Conservation (phyloP, 2,797 vertebrate species). For the Crenichthys baileyi region DNA sequence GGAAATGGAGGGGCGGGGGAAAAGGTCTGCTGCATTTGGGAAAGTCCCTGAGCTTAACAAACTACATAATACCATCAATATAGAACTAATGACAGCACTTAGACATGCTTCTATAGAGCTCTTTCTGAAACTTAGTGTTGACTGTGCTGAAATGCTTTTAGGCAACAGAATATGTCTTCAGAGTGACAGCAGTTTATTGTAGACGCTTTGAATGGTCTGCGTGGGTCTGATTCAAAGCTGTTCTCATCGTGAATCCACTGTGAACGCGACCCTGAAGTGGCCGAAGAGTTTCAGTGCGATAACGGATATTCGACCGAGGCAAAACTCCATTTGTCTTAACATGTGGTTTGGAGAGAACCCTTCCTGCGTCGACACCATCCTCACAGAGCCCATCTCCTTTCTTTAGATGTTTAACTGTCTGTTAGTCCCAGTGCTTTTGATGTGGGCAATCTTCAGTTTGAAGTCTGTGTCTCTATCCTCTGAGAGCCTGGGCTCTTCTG, state of each 20-base stretch:
- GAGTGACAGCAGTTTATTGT: slow-evolving; percentile 56
- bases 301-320: slow-evolving; percentile 41
- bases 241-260: slow-evolving; percentile 55
- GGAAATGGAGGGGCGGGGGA: slow-evolving; percentile 61
- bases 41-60: slow-evolving; percentile 70
- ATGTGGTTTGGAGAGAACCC: slow-evolving; percentile 41
- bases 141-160: slow-evolving; percentile 69
- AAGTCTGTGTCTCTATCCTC: slow-evolving; percentile 48
- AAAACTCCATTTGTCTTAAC: slow-evolving; percentile 35
- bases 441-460: slow-evolving; percentile 62
- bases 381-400: slow-evolving; percentile 31
- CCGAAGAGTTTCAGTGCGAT: slow-evolving; percentile 27
- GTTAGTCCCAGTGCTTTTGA: slow-evolving; percentile 56
- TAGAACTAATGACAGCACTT: slow-evolving; percentile 70
- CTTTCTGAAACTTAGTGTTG: slow-evolving; percentile 49
- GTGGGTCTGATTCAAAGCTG: slow-evolving; percentile 23
- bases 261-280: slow-evolving; percentile 51
- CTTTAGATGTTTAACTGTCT: slow-evolving; percentile 27
- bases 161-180: slow-evolving; percentile 55
- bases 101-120: slow-evolving; percentile 56
- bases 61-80: slow-evolving; percentile 69
- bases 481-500: slow-evolving; percentile 46
- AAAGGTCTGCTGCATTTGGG: slow-evolving; percentile 61
- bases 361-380: slow-evolving; percentile 24
- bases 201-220: slow-evolving; percentile 32